These are phyloP conservation scores for Rhopalosiphum padi DNA, from an alignment of 1,140 invertebrate species.

Conservation along the genomic window DNA sequence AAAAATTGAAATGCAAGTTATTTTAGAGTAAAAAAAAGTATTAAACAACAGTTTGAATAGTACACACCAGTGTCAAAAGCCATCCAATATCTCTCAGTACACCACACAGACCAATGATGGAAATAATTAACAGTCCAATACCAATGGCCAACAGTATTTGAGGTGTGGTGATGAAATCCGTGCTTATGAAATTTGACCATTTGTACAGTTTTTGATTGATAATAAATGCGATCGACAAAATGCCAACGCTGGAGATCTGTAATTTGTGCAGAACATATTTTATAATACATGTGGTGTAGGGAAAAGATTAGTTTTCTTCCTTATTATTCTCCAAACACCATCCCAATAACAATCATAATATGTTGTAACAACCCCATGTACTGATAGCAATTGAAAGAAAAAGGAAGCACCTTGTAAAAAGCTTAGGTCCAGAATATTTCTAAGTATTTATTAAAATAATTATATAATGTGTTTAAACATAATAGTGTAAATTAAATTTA, in stretches of 20 bases:
- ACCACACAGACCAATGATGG: slow-evolving; percentile 86
- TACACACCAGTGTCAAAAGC: slow-evolving; percentile 77
- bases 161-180: slow-evolving; percentile 75
- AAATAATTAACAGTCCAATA: slow-evolving; percentile 75
- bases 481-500: too few species aligned
- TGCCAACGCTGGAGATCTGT: slow-evolving; percentile 46
- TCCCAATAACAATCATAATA: neutral
- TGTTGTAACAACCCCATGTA: too few species aligned
- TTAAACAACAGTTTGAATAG: neutral
- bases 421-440: too few species aligned
- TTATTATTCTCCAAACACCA: neutral
- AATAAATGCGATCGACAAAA: slow-evolving; percentile 50
- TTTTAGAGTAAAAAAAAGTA: neutral
- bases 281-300: neutral
- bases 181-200: slow-evolving; percentile 64
- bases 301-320: neutral
- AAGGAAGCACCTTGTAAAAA: too few species aligned
- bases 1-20: neutral
- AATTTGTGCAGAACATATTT: neutral
- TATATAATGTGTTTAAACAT: too few species aligned
- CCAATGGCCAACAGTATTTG: slow-evolving; percentile 79
- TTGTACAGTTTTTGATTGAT: slow-evolving; percentile 44
- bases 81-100: slow-evolving; percentile 82
- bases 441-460: too few species aligned
- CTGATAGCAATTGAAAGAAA: too few species aligned